Evolutionary conservation across 2,888 invertebrate genomes (phyloP).

Genomic region (Ichneumon xanthorius): DNA sequence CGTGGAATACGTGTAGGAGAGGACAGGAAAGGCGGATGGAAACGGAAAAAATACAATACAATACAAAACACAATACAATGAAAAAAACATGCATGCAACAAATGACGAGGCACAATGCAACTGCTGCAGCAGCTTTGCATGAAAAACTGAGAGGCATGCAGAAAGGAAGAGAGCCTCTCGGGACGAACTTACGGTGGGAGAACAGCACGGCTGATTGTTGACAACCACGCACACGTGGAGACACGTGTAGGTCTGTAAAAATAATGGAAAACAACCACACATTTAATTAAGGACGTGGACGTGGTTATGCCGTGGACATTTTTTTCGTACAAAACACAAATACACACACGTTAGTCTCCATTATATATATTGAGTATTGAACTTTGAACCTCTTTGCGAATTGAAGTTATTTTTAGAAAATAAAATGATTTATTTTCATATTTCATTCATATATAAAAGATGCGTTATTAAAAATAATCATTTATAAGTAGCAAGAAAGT

Average conservation of each 20-base stretch:
- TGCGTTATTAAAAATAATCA: too few relatives aligned
- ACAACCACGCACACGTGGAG: constrained; percentile 95
- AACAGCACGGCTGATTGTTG: constrained; percentile 94
- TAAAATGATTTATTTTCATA: neutral
- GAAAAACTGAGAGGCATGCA: constrained; percentile 50
- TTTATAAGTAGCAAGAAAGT: too few relatives aligned
- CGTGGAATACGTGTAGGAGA: neutral
- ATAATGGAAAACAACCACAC: constrained; percentile 78
- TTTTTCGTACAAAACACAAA: neutral
- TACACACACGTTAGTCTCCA: neutral
- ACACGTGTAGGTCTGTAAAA: constrained; percentile 94
- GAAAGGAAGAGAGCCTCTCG: neutral
- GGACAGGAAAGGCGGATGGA: neutral
- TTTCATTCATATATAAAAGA: neutral
- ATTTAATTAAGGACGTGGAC: constrained; percentile 64
- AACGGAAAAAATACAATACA: constrained; percentile 18
- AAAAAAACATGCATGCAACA: constrained; percentile 54
- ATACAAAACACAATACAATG: neutral
- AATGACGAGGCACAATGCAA: constrained; percentile 43
- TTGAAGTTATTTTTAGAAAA: neutral
- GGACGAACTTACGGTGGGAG: constrained; percentile 89
- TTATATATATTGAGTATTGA: neutral
- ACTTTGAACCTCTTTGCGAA: neutral
- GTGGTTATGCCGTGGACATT: constrained; percentile 8
- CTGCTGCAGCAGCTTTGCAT: constrained; percentile 15